Percentiles rank a stretch among this genome's conserved stretches.
Evolutionary conservation across 2,797 vertebrate genomes (phyloP).

Genomic region (Ambastaia sidthimunki): DNA sequence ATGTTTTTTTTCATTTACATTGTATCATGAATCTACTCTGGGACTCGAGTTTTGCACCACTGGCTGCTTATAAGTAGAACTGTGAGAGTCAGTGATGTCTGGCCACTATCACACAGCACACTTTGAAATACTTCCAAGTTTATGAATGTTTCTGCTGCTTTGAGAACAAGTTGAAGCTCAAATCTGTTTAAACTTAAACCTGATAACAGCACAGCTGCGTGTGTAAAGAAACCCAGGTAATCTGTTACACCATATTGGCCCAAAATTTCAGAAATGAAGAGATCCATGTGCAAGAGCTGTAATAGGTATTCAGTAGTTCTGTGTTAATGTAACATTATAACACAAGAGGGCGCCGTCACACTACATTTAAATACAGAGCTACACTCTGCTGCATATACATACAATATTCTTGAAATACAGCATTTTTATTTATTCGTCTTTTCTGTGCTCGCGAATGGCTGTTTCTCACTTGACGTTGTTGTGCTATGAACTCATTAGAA

Average conservation of each 20-base stretch:
- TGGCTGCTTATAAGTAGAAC: slow-evolving; percentile 46
- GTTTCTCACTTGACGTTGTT: background rate
- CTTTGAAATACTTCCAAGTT: background rate
- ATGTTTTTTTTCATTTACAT: slow-evolving; percentile 58
- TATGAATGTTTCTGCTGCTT: slow-evolving; percentile 31
- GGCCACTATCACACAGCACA: slow-evolving; percentile 62
- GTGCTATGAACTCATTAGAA: slow-evolving; percentile 12
- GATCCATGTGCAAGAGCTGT: background rate
- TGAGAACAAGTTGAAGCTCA: slow-evolving; percentile 34
- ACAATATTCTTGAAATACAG: background rate
- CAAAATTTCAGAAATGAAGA: background rate
- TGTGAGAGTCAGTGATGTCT: slow-evolving; percentile 32
- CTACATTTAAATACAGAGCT: background rate
- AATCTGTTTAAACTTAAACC: background rate
- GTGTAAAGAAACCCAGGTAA: background rate
- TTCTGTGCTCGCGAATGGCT: background rate
- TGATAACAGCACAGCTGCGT: slow-evolving; percentile 10
- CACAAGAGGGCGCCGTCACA: slow-evolving; percentile 29
- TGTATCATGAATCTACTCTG: slow-evolving; percentile 53
- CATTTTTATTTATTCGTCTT: slow-evolving; percentile 3
- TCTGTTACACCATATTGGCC: background rate
- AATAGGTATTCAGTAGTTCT: slow-evolving; percentile 4
- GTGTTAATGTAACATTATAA: slow-evolving; percentile 7
- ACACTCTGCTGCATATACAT: background rate
- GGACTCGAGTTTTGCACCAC: slow-evolving; percentile 55